These are phyloP conservation scores for Nipponacmea schrenckii DNA, from an alignment of 2,888 invertebrate species.

Conservation along the genomic window DNA sequence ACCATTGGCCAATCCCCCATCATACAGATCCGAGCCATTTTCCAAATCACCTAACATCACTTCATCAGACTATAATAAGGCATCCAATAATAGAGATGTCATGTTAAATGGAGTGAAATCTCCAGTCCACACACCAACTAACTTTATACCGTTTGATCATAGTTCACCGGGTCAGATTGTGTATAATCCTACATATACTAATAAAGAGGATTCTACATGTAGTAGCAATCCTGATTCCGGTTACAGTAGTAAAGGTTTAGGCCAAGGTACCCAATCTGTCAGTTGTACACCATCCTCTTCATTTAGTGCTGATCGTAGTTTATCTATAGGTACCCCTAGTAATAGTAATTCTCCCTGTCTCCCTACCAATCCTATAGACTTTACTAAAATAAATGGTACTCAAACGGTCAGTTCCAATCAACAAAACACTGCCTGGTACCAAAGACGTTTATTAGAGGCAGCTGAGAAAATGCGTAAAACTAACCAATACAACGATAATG, in stretches of 20 bases:
- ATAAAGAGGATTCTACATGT: slow-evolving; percentile 56
- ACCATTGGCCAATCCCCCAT: too few relatives aligned
- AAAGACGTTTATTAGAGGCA: slow-evolving; percentile 51
- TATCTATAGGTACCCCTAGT: slow-evolving; percentile 46
- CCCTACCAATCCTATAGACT: slow-evolving; percentile 7
- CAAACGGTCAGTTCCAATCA: neutral
- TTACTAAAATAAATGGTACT: neutral
- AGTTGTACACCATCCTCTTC: slow-evolving; percentile 58
- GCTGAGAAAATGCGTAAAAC: slow-evolving; percentile 48
- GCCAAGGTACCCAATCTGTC: slow-evolving; percentile 27
- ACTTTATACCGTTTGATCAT: neutral
- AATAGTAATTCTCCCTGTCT: slow-evolving; percentile 44
- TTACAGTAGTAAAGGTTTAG: slow-evolving; percentile 77
- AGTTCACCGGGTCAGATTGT: neutral
- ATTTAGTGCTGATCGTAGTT: slow-evolving; percentile 51
- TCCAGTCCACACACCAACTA: neutral
- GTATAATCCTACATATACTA: slow-evolving; percentile 15
- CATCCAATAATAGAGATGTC: neutral
- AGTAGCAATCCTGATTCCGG: slow-evolving; percentile 78
- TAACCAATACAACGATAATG: slow-evolving; percentile 30
- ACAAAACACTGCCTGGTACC: slow-evolving; percentile 45
- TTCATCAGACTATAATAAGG: neutral
- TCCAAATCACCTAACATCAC: neutral
- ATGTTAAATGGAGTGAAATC: neutral
- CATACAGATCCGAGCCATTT: neutral